Conservation (phyloP, 2,113 vertebrate genomes). For the rat (Rattus norvegicus) region GRCr8 NC_086038.1:50173501-50174000, state of each 20-base stretch:
- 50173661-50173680: neutral
- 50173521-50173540: neutral
- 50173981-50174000: conserved; percentile 68
- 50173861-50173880: conserved; percentile 14
- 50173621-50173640: neutral
- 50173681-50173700: neutral
- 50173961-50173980: conserved; percentile 64
- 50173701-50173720: neutral
- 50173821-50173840: conserved; percentile 10
- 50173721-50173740: neutral
- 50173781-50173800: neutral
- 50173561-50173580: neutral
- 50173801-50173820: neutral
- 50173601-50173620: neutral
- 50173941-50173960: conserved; percentile 38
- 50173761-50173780: conserved; percentile 3
- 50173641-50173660: neutral
- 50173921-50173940: conserved; percentile 50
- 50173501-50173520: neutral
- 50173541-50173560: neutral
- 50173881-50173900: conserved; percentile 20
- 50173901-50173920: conserved; percentile 36
- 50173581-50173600: neutral
- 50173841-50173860: neutral
- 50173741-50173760: conserved; percentile 20